Percentiles rank a stretch among this genome's conserved stretches.
These are phyloP conservation scores for Tetragnatha montana DNA, from an alignment of 2,888 invertebrate species.

Conservation along the genomic window DNA sequence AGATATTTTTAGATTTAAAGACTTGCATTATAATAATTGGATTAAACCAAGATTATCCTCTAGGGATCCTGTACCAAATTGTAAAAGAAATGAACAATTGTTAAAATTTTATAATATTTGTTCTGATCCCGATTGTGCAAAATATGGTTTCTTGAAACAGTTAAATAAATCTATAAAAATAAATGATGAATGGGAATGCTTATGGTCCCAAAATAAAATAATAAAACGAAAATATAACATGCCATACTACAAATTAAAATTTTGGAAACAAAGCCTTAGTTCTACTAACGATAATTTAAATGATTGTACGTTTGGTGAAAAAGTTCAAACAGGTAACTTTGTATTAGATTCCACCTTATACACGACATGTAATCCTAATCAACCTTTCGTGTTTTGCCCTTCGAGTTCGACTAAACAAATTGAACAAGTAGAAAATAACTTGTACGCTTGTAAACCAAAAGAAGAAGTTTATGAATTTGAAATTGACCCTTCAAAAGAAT, in stretches of 20 bases:
- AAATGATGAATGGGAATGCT: not conserved
- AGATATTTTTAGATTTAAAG: conserved; percentile 18
- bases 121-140: not conserved
- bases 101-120: not conserved
- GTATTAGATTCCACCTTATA: conserved; percentile 30
- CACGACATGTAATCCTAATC: not conserved
- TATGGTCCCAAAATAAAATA: not conserved
- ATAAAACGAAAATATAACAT: conserved; percentile 16
- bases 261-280: conserved; percentile 20
- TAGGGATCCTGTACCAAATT: too few species aligned
- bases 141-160: conserved; percentile 2
- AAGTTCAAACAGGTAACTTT: conserved; percentile 35
- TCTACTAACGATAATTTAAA: not conserved
- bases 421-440: not conserved
- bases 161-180: conserved; percentile 19
- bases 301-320: not conserved
- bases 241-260: not conserved
- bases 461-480: not conserved
- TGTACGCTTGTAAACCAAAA: conserved; percentile 5
- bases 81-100: not conserved
- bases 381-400: conserved; percentile 43
- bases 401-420: conserved; percentile 9
- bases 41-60: not conserved
- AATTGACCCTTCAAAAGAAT: not conserved
- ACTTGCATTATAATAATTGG: conserved; percentile 26